Evolutionary conservation across 2,888 invertebrate genomes (phyloP).

Genomic region (Eretmocerus hayati): DNA sequence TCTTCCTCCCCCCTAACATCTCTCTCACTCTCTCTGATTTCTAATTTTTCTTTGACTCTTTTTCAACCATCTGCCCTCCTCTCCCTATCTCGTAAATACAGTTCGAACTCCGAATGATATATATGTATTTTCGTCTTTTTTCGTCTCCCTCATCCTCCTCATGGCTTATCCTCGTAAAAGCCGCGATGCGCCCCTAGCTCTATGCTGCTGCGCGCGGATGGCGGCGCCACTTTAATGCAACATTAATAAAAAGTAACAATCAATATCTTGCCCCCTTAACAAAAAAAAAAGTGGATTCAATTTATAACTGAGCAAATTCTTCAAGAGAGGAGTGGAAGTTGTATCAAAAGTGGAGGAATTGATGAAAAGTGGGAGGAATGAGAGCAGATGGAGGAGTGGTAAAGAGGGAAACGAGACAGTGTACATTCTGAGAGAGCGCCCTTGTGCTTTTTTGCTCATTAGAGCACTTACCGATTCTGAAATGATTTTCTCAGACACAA

Average conservation of each 20-base stretch:
- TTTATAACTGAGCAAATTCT: conserved; percentile 40
- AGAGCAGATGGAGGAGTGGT: background rate
- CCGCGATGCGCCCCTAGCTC: no score
- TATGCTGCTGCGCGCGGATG: no score
- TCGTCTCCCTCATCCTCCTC: conserved; percentile 18
- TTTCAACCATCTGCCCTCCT: background rate
- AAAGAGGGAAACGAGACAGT: background rate
- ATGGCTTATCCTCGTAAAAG: no score
- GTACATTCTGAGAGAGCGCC: background rate
- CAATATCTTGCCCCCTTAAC: conserved; percentile 41
- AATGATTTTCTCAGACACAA: no score
- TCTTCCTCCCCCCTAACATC: conserved; percentile 11
- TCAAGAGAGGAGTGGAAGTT: conserved; percentile 20
- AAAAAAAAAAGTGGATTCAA: conserved; percentile 41
- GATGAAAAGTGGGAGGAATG: background rate
- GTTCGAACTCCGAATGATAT: background rate
- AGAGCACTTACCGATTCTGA: no score
- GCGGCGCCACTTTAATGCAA: conserved; percentile 44
- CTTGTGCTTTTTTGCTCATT: no score
- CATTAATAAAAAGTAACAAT: conserved; percentile 48
- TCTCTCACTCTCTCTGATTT: conserved; percentile 7
- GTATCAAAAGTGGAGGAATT: conserved; percentile 1
- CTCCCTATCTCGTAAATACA: conserved; percentile 2
- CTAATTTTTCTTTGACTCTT: background rate
- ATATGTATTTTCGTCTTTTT: conserved; percentile 14